Evolutionary conservation across 2,113 vertebrate species (phyloP).

Genomic region (Colinus virginianus): DNA sequence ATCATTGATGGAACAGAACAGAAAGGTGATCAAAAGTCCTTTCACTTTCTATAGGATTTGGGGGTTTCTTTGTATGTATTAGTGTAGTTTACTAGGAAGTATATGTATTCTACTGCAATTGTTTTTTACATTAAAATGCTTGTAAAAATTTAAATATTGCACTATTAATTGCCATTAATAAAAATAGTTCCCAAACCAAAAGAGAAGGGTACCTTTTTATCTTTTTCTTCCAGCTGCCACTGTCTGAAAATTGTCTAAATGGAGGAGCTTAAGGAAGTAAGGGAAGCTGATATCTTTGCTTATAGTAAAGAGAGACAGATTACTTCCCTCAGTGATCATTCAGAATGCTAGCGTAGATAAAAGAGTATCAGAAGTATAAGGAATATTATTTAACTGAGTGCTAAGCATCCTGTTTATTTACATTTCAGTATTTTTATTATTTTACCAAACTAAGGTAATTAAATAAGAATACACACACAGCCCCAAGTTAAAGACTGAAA

Average conservation of each 20-base stretch:
- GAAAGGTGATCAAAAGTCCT: not conserved
- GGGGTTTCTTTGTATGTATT: not conserved
- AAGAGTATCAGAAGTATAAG: not conserved
- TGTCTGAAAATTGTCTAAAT: not conserved
- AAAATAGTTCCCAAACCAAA: not conserved
- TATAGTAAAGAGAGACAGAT: not conserved
- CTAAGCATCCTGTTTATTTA: not conserved
- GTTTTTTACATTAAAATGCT: not conserved
- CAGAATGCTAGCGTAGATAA: not conserved
- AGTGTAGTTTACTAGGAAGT: not conserved
- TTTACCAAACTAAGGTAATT: not conserved
- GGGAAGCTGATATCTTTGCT: not conserved
- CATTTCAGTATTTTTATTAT: not conserved
- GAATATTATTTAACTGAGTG: not conserved
- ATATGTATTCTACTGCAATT: not conserved
- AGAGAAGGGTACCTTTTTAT: not conserved
- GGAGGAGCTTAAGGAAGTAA: not conserved
- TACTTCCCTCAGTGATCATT: not conserved
- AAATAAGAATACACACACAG: not conserved
- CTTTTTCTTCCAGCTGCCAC: not conserved
- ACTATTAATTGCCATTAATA: not conserved
- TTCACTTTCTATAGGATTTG: not conserved
- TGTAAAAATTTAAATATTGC: not conserved
- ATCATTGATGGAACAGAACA: not conserved
- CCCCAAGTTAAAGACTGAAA: not conserved